Evolutionary conservation across 2,113 vertebrate genomes (phyloP).

Genomic region (Chiloscyllium plagiosum): DNA sequence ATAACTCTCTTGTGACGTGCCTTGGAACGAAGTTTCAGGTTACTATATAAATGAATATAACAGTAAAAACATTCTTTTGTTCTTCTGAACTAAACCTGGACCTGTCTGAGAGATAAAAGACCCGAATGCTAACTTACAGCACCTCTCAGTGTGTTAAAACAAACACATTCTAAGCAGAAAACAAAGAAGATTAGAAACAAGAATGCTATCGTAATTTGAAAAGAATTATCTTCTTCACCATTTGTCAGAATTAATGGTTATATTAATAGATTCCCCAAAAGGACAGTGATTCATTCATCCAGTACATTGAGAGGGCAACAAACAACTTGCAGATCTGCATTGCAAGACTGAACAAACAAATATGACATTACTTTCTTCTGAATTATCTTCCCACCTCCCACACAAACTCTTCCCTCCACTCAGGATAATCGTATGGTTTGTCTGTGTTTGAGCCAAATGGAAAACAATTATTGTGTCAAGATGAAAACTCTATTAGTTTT

Average conservation of each 20-base stretch:
- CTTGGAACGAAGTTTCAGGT: background rate
- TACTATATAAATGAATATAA: background rate
- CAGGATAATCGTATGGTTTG: background rate
- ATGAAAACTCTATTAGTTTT: background rate
- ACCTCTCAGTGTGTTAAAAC: background rate
- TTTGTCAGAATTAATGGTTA: background rate
- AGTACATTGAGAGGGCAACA: background rate
- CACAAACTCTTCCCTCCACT: background rate
- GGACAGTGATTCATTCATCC: constrained; percentile 10
- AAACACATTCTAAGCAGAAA: background rate
- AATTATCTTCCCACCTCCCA: background rate
- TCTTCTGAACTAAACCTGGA: background rate
- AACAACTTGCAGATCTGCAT: background rate
- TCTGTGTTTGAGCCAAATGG: background rate
- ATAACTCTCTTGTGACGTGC: background rate
- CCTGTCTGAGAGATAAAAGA: background rate
- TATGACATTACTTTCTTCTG: background rate
- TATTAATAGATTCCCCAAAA: background rate
- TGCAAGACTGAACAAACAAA: background rate
- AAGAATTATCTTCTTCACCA: background rate
- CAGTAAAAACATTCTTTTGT: background rate
- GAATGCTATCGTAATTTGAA: background rate
- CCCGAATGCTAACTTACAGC: background rate
- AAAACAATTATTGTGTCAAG: constrained; percentile 13
- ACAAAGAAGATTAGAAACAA: background rate